Percentiles rank a stretch among this genome's conserved stretches.
phyloP scores from a whole-genome alignment of 1,140 invertebrate genomes.

The Pseudomyrmex concolor region DNA sequence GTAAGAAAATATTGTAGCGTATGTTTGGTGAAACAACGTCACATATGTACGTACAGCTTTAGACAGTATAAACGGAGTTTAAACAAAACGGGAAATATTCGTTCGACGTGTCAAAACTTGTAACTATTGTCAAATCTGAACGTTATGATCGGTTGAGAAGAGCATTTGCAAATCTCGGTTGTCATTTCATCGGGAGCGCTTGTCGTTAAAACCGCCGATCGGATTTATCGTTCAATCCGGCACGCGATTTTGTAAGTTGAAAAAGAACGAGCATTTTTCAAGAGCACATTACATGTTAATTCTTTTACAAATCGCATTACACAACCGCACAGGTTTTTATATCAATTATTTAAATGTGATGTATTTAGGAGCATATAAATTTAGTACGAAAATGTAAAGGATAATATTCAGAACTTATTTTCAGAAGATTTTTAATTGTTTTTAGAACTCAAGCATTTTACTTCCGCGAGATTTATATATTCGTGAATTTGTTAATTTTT shows the following conservation, averaged over 20 bases:
- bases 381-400: neutral
- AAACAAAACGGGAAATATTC: conserved; percentile 51
- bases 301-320: conserved; percentile 29
- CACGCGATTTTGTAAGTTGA: conserved; percentile 37
- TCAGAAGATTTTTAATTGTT: no score
- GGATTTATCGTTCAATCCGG: conserved; percentile 43
- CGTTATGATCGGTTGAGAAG: conserved; percentile 33
- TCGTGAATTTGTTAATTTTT: neutral
- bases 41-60: neutral
- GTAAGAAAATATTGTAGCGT: neutral
- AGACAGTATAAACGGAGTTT: neutral
- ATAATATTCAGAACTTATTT: neutral
- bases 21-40: neutral
- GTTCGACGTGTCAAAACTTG: conserved; percentile 41
- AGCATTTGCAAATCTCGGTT: conserved; percentile 49
- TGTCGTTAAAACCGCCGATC: conserved; percentile 48
- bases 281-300: conserved; percentile 10
- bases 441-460: neutral
- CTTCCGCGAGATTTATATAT: neutral
- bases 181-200: conserved; percentile 47
- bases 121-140: conserved; percentile 42
- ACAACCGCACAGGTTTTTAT: neutral
- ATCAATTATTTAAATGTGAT: neutral
- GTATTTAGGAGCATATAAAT: neutral
- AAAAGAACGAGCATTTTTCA: conserved; percentile 35